These are phyloP conservation scores for Halocaridina rubra DNA, from an alignment of 2,888 invertebrate species.

Conservation along the genomic window DNA sequence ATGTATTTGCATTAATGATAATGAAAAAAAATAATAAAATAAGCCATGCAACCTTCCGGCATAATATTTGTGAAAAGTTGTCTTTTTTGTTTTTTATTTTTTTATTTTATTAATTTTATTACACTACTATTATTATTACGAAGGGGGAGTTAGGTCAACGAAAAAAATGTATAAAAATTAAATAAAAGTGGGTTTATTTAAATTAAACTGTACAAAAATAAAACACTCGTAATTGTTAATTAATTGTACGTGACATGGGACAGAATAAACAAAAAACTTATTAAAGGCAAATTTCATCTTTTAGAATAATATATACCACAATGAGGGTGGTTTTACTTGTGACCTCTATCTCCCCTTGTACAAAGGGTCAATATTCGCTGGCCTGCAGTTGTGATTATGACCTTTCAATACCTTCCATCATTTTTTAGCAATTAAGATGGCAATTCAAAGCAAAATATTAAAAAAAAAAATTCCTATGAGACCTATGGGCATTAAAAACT, in stretches of 20 bases:
- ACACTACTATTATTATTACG: too few relatives aligned
- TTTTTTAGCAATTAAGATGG: not conserved
- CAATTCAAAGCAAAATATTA: not conserved
- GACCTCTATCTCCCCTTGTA: not conserved
- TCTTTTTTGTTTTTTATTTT: not conserved
- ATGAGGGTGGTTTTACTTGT: slow-evolving; percentile 3
- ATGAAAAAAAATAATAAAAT: not conserved
- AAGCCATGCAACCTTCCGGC: slow-evolving; percentile 9
- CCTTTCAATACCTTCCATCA: not conserved
- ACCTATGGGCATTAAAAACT: not conserved
- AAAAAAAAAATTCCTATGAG: not conserved
- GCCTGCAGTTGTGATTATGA: slow-evolving; percentile 1
- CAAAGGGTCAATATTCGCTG: not conserved
- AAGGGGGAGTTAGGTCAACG: not conserved
- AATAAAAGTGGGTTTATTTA: not conserved
- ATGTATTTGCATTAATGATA: too few relatives aligned
- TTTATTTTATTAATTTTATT: too few relatives aligned
- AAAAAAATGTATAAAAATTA: not conserved
- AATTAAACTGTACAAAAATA: slow-evolving; percentile 26
- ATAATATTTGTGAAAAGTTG: not conserved
- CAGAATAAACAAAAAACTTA: not conserved
- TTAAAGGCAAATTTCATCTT: not conserved
- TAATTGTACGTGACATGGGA: slow-evolving; percentile 21
- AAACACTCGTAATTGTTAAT: not conserved
- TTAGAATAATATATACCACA: not conserved